Percentiles rank a stretch among this genome's conserved stretches.
These are phyloP conservation scores for Armadillidium nasatum DNA, from an alignment of 1,140 invertebrate genomes.

Conservation along the genomic window DNA sequence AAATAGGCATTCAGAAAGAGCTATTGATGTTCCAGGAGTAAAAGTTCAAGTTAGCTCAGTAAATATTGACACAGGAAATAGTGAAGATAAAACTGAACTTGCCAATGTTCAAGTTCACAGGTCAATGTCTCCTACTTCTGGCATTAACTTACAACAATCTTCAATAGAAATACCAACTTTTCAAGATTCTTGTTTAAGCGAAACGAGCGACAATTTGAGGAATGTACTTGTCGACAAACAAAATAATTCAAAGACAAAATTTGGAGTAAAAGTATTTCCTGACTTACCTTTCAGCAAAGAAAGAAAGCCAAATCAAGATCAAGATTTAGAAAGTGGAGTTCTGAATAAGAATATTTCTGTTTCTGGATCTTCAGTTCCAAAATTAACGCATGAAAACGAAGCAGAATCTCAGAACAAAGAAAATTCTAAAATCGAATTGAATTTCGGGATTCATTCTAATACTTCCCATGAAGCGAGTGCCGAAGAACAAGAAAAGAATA, in stretches of 20 bases:
- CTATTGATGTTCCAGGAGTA: constrained; percentile 22
- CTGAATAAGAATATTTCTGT: not conserved
- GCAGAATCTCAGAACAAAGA: too few relatives aligned
- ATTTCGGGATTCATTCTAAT: too few relatives aligned
- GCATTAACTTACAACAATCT: not conserved
- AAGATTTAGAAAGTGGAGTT: not conserved
- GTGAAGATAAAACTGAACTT: not conserved
- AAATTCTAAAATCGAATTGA: too few relatives aligned
- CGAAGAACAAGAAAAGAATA: too few relatives aligned
- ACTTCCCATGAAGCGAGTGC: too few relatives aligned
- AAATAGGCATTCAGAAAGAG: constrained; percentile 27
- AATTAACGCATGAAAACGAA: too few relatives aligned
- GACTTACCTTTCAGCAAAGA: not conserved
- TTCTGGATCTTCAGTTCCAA: too few relatives aligned
- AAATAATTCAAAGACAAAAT: not conserved
- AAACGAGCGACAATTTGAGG: not conserved
- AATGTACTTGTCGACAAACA: not conserved
- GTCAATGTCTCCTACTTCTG: not conserved
- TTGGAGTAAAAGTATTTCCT: not conserved
- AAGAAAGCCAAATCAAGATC: not conserved
- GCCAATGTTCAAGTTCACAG: not conserved
- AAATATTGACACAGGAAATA: not conserved
- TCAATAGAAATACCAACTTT: constrained; percentile 1
- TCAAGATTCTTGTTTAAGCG: not conserved
- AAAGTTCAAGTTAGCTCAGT: not conserved